Conservation (phyloP, 2,888 invertebrate genomes). For the Kuschelorhynchus macadamiae region DNA sequence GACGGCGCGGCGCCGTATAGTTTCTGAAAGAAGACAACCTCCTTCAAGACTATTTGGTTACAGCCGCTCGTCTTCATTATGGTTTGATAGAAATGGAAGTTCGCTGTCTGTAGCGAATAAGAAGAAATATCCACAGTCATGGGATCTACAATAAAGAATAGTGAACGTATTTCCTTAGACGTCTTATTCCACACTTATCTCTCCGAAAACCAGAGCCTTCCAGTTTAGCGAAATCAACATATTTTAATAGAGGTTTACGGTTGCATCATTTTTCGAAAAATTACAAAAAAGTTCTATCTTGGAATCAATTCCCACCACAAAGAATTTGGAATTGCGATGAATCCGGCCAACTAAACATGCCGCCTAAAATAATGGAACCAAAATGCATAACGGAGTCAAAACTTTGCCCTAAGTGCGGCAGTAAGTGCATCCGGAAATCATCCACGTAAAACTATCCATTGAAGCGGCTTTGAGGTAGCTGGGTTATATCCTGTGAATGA, state of each 20-base stretch:
- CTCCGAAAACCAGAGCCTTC: conserved; percentile 56
- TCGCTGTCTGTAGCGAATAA: conserved; percentile 49
- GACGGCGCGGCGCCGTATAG: not conserved
- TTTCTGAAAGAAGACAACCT: conserved; percentile 1
- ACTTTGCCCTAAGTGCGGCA: conserved; percentile 52
- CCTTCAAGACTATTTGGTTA: conserved; percentile 17
- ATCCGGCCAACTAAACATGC: conserved; percentile 55
- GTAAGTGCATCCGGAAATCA: conserved; percentile 54
- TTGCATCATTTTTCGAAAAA: conserved; percentile 51
- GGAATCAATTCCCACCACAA: conserved; percentile 32
- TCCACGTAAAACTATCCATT: conserved; percentile 52
- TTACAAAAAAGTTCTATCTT: conserved; percentile 8
- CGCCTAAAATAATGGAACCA: conserved; percentile 57
- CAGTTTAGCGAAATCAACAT: conserved; percentile 56
- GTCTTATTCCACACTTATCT: conserved; percentile 45
- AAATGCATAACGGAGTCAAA: conserved; percentile 52
- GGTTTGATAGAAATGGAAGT: conserved; percentile 42
- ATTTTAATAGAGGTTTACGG: conserved; percentile 56
- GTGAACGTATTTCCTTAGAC: conserved; percentile 43
- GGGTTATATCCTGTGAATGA: not conserved
- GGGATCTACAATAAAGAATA: conserved; percentile 47
- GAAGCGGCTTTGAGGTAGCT: conserved; percentile 19
- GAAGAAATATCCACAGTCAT: conserved; percentile 49
- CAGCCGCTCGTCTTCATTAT: conserved; percentile 37
- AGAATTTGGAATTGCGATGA: conserved; percentile 57